Base-by-base conservation (phyloP, 1,140 invertebrate species). In the Pinna nobilis region DNA sequence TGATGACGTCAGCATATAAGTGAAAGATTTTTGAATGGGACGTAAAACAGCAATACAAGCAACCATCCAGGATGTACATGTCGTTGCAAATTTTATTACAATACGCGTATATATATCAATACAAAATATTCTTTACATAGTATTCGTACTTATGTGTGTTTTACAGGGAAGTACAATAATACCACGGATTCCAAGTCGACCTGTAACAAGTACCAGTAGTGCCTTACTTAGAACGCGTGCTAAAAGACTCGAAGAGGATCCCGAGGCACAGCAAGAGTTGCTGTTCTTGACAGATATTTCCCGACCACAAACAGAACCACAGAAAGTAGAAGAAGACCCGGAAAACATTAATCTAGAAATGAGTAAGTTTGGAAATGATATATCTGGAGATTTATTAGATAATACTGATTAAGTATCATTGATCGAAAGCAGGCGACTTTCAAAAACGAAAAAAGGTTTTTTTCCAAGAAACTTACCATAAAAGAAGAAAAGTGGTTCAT, bases 221-320 rank as follows among this genome's bases (percentile, higher is more conserved):
- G 23, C 55, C 18, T n/a, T n/a, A n/a, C 55, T 59, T 11, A 20
- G 28, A 3, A 20, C 30, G 30, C 20, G 30, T n/a, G 30, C 15
- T 1, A 30, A 35, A 33, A 15, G 55, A 33, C 15, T 33, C 6
- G 59, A 63, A 15, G 44, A 41, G 5, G 59, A 63, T 23, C 13
- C 1, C 20, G 59, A 63, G 25, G 39, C 59, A 3, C 35, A 63
- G 25, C 35, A 39, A 20, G 59, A 63, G 25, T 25, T 63, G 11
- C 11, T 63, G 37, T 63, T 63, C 37, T 23, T 63, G 35, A 41
- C 55, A 7, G 55, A 59, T 18, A 59, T 59, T 33, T 59, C 59
- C 15, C 35, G 59, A n/a, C 59, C 59, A 4, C 25, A 30, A 4
- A 63, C 59, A 30, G 23, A 39, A 13, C n/a, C 33, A 25, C 23